phyloP scores from a whole-genome alignment of 1,140 invertebrate species.

The Macrosteles quadrilineatus region DNA sequence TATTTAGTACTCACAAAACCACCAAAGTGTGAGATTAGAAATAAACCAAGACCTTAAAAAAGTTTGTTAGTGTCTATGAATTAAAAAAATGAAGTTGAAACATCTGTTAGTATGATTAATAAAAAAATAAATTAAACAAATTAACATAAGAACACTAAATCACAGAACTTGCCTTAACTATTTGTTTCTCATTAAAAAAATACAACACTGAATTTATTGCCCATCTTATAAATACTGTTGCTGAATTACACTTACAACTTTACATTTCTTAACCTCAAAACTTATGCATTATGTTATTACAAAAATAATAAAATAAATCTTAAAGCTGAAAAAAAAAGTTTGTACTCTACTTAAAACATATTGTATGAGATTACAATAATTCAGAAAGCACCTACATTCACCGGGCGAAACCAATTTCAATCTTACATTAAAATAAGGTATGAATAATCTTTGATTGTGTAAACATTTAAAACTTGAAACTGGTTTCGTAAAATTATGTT shows the following conservation, averaged over 20 bases:
- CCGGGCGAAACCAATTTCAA: slow-evolving; percentile 12
- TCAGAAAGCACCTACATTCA: slow-evolving; percentile 5
- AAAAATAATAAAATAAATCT: slow-evolving; percentile 24
- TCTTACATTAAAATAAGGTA: neutral
- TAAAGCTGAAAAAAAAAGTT: slow-evolving; percentile 18
- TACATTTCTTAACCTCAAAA: neutral
- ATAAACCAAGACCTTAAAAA: neutral
- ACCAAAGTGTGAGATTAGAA: neutral
- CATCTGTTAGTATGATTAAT: slow-evolving; percentile 7
- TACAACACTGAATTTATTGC: neutral
- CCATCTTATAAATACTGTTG: slow-evolving; percentile 18
- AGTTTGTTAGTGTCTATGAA: neutral
- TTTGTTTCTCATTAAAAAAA: neutral
- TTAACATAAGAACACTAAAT: slow-evolving; percentile 12
- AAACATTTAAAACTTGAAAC: no score
- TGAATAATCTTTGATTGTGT: no score
- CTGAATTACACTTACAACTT: slow-evolving; percentile 2
- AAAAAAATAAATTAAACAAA: slow-evolving; percentile 9
- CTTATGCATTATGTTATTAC: slow-evolving; percentile 1
- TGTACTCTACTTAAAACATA: slow-evolving; percentile 11
- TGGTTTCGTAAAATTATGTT: no score
- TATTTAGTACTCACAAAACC: neutral
- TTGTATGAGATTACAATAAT: slow-evolving; percentile 7
- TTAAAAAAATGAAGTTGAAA: neutral
- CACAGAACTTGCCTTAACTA: slow-evolving; percentile 24